phyloP scores from a whole-genome alignment of 2,888 invertebrate species.

The Neelides folsomi region DNA sequence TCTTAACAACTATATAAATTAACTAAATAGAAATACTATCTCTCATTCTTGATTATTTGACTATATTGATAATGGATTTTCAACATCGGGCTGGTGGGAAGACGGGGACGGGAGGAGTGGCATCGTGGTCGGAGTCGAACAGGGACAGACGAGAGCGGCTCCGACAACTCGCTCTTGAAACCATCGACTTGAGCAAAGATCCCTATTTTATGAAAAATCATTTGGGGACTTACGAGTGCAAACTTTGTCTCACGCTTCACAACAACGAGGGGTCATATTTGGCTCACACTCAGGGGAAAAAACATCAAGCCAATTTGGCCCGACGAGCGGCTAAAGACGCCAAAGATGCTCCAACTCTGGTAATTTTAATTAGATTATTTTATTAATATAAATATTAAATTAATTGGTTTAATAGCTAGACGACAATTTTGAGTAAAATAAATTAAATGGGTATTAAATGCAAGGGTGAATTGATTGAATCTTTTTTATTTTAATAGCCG shows the following conservation, averaged over 20 bases:
- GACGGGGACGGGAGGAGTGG: slow-evolving; percentile 98
- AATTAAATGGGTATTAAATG: no score
- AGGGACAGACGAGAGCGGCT: slow-evolving; percentile 89
- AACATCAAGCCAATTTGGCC: slow-evolving; percentile 97
- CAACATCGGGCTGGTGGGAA: slow-evolving; percentile 98
- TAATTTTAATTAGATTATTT: neutral
- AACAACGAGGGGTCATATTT: slow-evolving; percentile 98
- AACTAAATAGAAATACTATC: no score
- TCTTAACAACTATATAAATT: no score
- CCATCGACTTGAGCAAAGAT: slow-evolving; percentile 97
- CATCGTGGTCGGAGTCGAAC: slow-evolving; percentile 97
- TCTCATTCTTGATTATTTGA: no score
- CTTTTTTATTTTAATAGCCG: slow-evolving; percentile 48
- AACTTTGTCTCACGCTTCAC: slow-evolving; percentile 92
- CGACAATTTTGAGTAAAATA: no score
- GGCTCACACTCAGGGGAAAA: slow-evolving; percentile 98
- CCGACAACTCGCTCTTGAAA: slow-evolving; percentile 89
- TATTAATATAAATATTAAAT: neutral
- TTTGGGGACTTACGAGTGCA: slow-evolving; percentile 94
- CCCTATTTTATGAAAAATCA: slow-evolving; percentile 99
- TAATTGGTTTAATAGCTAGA: neutral
- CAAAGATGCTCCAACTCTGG: slow-evolving; percentile 79
- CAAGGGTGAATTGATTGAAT: no score
- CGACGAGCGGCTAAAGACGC: slow-evolving; percentile 96
- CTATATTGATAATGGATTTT: slow-evolving; percentile 67